Evolutionary conservation across 1,140 invertebrate genomes (phyloP).

Genomic region (Asbolus verrucosus): DNA sequence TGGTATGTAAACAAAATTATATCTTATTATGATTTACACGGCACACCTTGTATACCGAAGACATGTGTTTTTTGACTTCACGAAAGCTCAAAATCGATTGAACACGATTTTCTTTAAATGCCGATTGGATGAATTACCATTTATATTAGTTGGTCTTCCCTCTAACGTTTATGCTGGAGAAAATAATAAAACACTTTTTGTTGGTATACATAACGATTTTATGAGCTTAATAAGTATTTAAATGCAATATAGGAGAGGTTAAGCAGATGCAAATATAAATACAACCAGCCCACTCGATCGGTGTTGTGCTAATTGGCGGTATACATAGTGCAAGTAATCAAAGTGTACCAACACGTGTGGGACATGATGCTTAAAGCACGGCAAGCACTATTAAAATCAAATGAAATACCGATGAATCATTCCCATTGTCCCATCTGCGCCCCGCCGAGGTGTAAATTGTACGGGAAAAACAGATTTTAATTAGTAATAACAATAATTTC

Average conservation of each 20-base stretch:
- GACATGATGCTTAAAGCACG: conserved; percentile 33
- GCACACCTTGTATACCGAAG: too few relatives aligned
- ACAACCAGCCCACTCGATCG: conserved; percentile 16
- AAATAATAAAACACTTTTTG: conserved; percentile 12
- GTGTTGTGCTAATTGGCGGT: conserved; percentile 31
- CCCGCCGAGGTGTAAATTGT: conserved; percentile 44
- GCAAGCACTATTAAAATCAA: conserved; percentile 47
- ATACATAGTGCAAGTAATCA: conserved; percentile 36
- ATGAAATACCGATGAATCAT: conserved; percentile 50
- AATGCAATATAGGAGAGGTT: conserved; percentile 30
- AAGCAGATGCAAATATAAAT: conserved; percentile 39
- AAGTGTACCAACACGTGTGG: conserved; percentile 35
- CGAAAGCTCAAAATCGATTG: too few relatives aligned
- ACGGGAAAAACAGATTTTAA: conserved; percentile 45
- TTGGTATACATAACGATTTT: conserved; percentile 8
- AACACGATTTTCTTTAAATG: too few relatives aligned
- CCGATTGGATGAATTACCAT: conserved; percentile 14
- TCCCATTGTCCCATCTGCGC: conserved; percentile 39
- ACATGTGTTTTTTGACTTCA: too few relatives aligned
- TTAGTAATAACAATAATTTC: conserved; percentile 43
- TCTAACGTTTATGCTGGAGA: background rate
- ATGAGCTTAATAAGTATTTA: conserved; percentile 33
- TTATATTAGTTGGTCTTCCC: conserved; percentile 3
- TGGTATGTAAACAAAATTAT: too few relatives aligned
- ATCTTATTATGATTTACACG: too few relatives aligned